These are phyloP conservation scores for Callipepla squamata DNA, from an alignment of 2,113 vertebrate genomes.

Conservation along the genomic window DNA sequence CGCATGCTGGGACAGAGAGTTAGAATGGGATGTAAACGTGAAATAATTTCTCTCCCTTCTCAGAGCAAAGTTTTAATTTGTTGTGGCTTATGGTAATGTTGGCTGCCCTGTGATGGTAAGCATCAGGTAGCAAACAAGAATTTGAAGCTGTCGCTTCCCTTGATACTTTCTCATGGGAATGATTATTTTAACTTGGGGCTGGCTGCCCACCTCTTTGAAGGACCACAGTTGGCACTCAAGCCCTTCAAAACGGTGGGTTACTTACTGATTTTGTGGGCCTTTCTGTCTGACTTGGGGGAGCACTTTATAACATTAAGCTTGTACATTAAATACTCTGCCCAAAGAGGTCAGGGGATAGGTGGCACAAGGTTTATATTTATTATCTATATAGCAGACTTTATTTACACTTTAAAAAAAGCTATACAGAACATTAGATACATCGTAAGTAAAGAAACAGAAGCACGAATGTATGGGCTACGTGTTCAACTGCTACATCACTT, in stretches of 20 bases:
- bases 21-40: neutral
- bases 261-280: neutral
- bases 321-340: neutral
- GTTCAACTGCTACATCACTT: neutral
- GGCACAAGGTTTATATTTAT: neutral
- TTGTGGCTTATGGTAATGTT: neutral
- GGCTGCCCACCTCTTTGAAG: no score
- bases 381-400: neutral
- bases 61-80: neutral
- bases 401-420: neutral
- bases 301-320: neutral
- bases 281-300: neutral
- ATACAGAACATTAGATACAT: neutral
- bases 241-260: neutral
- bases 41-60: neutral
- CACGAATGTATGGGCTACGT: neutral
- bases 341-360: neutral
- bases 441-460: neutral
- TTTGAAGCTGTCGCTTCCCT: neutral
- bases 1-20: neutral
- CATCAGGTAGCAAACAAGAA: neutral
- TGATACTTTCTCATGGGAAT: neutral
- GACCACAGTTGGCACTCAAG: neutral
- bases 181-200: neutral
- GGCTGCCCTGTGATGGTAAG: neutral